phyloP scores from a whole-genome alignment of 2,113 vertebrate genomes.

The Oceanites oceanicus region DNA sequence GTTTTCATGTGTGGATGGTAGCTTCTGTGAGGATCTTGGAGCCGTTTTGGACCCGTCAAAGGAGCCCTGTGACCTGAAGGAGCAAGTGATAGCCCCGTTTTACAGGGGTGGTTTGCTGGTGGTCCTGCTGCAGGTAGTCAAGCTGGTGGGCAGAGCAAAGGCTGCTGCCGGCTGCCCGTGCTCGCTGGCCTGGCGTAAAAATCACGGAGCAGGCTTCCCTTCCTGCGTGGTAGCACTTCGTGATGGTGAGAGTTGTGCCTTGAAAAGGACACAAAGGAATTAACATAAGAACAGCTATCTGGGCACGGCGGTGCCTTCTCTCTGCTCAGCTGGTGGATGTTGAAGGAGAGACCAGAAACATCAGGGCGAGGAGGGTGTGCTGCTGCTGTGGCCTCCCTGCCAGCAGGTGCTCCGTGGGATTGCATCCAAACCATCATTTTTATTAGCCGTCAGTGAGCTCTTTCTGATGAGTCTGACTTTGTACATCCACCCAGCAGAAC shows the following conservation, averaged over 20 bases:
- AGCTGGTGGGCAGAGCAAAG: neutral
- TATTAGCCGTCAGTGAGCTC: neutral
- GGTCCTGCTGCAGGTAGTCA: neutral
- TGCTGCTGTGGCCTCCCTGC: neutral
- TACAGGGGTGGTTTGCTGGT: neutral
- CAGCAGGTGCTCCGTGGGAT: neutral
- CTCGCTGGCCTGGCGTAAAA: neutral
- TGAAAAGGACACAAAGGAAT: neutral
- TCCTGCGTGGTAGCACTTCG: neutral
- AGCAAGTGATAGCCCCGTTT: accelerated
- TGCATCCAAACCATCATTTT: accelerated
- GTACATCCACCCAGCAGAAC: neutral
- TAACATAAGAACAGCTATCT: accelerated
- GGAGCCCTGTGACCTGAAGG: neutral
- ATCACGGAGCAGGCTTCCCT: neutral
- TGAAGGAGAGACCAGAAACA: neutral
- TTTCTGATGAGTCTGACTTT: neutral
- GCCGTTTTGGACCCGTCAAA: neutral
- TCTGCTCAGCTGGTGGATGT: neutral
- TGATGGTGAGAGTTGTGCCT: neutral
- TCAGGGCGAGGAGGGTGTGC: neutral
- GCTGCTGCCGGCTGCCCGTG: neutral
- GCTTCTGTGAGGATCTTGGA: neutral
- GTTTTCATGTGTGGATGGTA: neutral
- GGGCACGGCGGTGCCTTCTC: neutral